These are phyloP conservation scores for Pogoniulus pusillus DNA, from an alignment of 2,797 vertebrate species.

Conservation along the genomic window DNA sequence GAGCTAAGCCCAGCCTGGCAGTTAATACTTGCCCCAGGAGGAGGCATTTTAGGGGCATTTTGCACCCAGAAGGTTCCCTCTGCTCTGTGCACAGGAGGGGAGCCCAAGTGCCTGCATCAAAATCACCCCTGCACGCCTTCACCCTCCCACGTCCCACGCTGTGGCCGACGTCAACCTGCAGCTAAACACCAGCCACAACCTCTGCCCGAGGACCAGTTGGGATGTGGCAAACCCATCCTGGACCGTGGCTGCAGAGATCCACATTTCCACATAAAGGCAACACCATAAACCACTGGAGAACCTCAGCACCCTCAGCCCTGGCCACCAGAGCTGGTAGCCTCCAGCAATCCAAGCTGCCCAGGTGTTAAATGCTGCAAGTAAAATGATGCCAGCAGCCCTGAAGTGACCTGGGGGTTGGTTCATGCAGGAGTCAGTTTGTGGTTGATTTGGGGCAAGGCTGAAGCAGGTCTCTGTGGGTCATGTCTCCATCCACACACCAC, in stretches of 20 bases:
- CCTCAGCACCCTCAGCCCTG: background rate
- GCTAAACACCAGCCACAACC: background rate
- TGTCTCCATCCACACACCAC: background rate
- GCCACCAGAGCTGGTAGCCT: background rate
- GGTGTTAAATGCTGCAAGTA: background rate
- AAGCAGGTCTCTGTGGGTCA: background rate
- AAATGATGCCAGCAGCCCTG: background rate
- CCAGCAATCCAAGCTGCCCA: background rate
- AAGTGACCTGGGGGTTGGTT: background rate
- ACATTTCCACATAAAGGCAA: accelerated
- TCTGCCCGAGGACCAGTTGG: accelerated
- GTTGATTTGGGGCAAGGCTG: background rate
- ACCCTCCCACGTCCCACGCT: accelerated
- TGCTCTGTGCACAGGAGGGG: accelerated
- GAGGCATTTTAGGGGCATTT: slow-evolving; percentile 36
- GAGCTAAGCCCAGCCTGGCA: slow-evolving; percentile 55
- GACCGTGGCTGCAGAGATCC: background rate
- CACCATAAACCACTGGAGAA: accelerated
- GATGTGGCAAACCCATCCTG: background rate
- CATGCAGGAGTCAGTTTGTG: background rate
- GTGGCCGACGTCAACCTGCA: background rate
- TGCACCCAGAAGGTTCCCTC: background rate
- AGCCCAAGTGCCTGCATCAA: accelerated
- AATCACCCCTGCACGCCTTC: background rate
- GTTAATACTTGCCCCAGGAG: slow-evolving; percentile 10